These are phyloP conservation scores for Dynastes tityus DNA, from an alignment of 2,888 invertebrate genomes.

Conservation along the genomic window DNA sequence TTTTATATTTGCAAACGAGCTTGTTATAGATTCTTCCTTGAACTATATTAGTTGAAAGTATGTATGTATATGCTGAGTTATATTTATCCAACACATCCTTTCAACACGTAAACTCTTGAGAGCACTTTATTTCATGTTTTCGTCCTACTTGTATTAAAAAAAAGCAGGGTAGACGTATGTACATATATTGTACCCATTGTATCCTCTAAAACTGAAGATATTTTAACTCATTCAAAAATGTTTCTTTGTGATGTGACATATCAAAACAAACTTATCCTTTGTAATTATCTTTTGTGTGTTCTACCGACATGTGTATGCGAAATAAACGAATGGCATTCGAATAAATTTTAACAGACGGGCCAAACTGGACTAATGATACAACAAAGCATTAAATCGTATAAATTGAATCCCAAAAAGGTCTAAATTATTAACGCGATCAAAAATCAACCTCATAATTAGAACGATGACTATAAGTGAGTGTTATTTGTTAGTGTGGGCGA, in stretches of 20 bases:
- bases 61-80: slow-evolving; percentile 21
- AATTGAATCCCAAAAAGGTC: not conserved
- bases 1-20: slow-evolving; percentile 5
- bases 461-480: not conserved
- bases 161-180: slow-evolving; percentile 12
- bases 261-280: slow-evolving; percentile 15
- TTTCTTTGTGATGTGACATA: slow-evolving; percentile 12
- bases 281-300: slow-evolving; percentile 9
- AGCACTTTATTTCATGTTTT: slow-evolving; percentile 16
- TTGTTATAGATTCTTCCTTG: slow-evolving; percentile 23
- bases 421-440: not conserved
- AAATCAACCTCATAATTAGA: slow-evolving; percentile 11
- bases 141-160: not conserved
- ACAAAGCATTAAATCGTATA: not conserved
- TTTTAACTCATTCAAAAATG: slow-evolving; percentile 1
- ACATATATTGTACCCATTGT: not conserved
- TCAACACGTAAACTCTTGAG: slow-evolving; percentile 17
- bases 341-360: not conserved
- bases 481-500: not conserved
- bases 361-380: not conserved
- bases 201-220: slow-evolving; percentile 3
- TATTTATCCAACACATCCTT: slow-evolving; percentile 29
- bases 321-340: not conserved
- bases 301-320: not conserved
- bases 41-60: slow-evolving; percentile 13